These are phyloP conservation scores for Smittia sp. DNA, from an alignment of 2,888 invertebrate species.

Conservation along the genomic window DNA sequence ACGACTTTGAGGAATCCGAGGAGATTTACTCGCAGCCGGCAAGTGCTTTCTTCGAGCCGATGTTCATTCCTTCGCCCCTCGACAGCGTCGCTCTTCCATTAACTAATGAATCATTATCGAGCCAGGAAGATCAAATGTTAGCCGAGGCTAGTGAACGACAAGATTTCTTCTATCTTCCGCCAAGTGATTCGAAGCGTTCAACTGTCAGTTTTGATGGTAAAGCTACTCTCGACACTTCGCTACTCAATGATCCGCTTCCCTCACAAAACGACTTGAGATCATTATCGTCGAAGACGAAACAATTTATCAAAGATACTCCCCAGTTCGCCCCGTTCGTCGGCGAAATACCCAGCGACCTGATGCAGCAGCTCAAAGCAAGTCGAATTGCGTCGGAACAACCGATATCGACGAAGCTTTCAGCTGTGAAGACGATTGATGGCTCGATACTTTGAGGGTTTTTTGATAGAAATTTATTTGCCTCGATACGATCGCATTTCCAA, in stretches of 20 bases:
- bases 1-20: conserved; percentile 52
- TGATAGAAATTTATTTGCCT: too few relatives aligned
- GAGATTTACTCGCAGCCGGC: conserved; percentile 56
- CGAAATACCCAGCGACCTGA: conserved; percentile 61
- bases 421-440: neutral
- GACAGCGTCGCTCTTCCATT: conserved; percentile 58
- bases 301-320: conserved; percentile 63
- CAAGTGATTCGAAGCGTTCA: conserved; percentile 59
- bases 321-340: conserved; percentile 74
- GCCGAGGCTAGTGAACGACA: conserved; percentile 69
- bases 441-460: too few relatives aligned
- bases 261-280: conserved; percentile 42
- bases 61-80: conserved; percentile 76
- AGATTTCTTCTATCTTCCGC: conserved; percentile 72
- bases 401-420: conserved; percentile 27
- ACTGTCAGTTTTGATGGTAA: conserved; percentile 76
- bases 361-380: neutral
- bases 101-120: conserved; percentile 45
- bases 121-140: conserved; percentile 53
- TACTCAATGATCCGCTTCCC: conserved; percentile 57
- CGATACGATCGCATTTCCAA: too few relatives aligned
- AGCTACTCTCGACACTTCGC: conserved; percentile 63
- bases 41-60: conserved; percentile 70
- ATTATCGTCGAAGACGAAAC: conserved; percentile 56
- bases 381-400: conserved; percentile 38